Evolutionary conservation across 2,797 vertebrate genomes (phyloP).

Genomic region (Nasua narica): DNA sequence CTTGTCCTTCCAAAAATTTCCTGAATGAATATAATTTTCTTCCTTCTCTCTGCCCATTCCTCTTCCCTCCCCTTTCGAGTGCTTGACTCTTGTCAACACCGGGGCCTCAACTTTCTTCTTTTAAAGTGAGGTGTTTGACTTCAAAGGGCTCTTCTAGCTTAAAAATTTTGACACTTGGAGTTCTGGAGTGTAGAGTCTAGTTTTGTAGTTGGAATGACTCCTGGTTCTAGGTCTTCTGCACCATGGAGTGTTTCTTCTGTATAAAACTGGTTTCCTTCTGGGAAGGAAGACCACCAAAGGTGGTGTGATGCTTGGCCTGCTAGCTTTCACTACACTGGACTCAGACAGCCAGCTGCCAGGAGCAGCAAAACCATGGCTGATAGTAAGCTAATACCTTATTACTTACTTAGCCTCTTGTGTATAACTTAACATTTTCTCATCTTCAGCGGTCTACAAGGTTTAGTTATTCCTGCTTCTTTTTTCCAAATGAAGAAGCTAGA

Average conservation of each 20-base stretch:
- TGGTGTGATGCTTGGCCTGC: neutral
- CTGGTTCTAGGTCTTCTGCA: neutral
- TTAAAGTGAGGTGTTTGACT: neutral
- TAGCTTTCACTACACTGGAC: neutral
- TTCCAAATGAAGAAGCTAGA: neutral
- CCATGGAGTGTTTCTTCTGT: neutral
- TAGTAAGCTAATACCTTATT: neutral
- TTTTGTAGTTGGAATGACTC: neutral
- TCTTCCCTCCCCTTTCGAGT: neutral
- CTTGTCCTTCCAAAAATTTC: neutral
- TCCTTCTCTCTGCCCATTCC: too few species aligned
- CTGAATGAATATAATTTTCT: neutral
- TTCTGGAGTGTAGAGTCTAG: neutral
- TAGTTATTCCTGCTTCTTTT: neutral
- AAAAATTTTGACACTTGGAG: neutral
- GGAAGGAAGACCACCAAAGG: neutral
- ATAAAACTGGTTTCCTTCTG: neutral
- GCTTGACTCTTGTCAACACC: neutral
- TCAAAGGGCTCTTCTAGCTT: neutral
- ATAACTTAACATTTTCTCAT: neutral
- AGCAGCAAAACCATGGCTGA: neutral
- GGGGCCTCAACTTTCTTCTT: neutral
- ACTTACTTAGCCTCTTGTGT: neutral
- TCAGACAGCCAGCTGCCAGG: neutral
- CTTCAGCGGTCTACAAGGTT: neutral